A percentile compares a stretch with the other conserved stretches of the same genome.
phyloP scores from a whole-genome alignment of 2,797 vertebrate species.

The Helarctos malayanus region DNA sequence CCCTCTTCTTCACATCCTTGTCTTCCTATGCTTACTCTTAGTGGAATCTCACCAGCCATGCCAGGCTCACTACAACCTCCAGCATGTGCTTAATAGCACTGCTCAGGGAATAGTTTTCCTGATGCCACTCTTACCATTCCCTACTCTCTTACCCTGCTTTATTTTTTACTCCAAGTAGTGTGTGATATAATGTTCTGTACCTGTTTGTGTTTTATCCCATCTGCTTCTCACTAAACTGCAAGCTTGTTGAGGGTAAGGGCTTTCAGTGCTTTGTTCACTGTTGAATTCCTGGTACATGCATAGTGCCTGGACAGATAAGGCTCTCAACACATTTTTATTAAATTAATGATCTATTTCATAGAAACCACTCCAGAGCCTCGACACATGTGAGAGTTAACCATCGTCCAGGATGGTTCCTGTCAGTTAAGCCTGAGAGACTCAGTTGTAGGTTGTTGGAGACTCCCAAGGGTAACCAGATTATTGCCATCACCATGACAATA shows the following conservation, averaged over 20 bases:
- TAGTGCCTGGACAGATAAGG: background rate
- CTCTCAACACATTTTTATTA: background rate
- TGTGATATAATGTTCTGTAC: background rate
- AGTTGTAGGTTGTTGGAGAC: background rate
- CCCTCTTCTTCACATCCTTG: background rate
- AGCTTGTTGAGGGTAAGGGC: background rate
- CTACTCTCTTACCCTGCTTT: background rate
- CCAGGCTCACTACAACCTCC: background rate
- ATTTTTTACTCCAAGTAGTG: background rate
- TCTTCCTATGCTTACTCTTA: background rate
- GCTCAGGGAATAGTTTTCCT: background rate
- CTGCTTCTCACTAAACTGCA: background rate
- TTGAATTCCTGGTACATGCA: background rate
- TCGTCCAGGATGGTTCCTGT: background rate
- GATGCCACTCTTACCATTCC: background rate
- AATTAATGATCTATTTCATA: background rate
- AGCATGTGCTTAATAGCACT: background rate
- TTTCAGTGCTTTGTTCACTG: background rate
- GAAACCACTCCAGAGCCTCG: background rate
- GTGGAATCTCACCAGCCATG: background rate
- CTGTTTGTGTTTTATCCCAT: background rate
- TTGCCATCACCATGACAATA: background rate
- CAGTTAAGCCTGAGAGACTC: background rate
- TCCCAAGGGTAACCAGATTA: background rate
- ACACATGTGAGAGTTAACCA: background rate